These are phyloP conservation scores for Chymomyza fuscimana DNA, from an alignment of 2,888 invertebrate genomes.

Conservation along the genomic window DNA sequence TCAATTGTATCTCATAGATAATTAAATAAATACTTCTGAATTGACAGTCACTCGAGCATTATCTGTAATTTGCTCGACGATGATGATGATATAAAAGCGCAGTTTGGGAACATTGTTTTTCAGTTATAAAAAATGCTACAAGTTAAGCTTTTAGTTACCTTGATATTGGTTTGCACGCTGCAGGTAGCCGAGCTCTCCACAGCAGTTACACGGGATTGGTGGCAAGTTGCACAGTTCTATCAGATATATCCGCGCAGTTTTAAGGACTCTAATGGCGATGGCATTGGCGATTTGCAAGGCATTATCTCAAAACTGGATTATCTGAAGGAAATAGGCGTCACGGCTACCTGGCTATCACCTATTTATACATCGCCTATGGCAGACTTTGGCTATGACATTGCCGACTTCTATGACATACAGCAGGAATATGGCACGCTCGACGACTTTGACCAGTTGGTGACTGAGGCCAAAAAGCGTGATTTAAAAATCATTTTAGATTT, in stretches of 20 bases:
- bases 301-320: slow-evolving; percentile 84
- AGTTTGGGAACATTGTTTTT: background rate
- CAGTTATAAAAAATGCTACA: slow-evolving; percentile 45
- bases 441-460: slow-evolving; percentile 84
- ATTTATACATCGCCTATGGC: slow-evolving; percentile 87
- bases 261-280: slow-evolving; percentile 90
- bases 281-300: slow-evolving; percentile 90
- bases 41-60: slow-evolving; percentile 33
- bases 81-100: slow-evolving; percentile 36
- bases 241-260: slow-evolving; percentile 93
- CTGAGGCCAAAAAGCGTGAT: slow-evolving; percentile 81
- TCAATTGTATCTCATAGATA: background rate
- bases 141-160: slow-evolving; percentile 24
- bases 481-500: slow-evolving; percentile 83
- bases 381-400: slow-evolving; percentile 89
- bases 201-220: slow-evolving; percentile 84
- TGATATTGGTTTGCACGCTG: slow-evolving; percentile 21
- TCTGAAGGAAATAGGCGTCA: slow-evolving; percentile 84
- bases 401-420: slow-evolving; percentile 85
- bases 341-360: slow-evolving; percentile 87
- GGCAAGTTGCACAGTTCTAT: slow-evolving; percentile 89
- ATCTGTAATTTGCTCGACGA: slow-evolving; percentile 19
- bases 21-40: slow-evolving; percentile 3
- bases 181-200: background rate
- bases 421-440: slow-evolving; percentile 85